Conservation (phyloP, 2,113 vertebrate genomes). For the Scomber japonicus region DNA sequence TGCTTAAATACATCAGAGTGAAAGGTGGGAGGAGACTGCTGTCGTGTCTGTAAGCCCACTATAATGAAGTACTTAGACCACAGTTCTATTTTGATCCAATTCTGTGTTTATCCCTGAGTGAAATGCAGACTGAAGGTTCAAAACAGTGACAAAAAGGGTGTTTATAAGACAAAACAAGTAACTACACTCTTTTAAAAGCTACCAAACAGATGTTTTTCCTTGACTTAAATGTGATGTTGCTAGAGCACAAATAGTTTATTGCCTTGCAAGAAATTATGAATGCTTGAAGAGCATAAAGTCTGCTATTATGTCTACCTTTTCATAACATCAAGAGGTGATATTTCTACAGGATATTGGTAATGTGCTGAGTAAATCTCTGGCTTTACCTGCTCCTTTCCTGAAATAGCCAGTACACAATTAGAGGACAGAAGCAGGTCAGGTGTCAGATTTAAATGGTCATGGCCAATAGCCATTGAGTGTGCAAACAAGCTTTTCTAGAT, state of each 20-base stretch:
- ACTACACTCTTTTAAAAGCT: not conserved
- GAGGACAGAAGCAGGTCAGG: conserved; percentile 42
- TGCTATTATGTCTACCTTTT: not conserved
- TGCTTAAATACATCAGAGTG: conserved; percentile 8
- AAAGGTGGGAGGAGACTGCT: not conserved
- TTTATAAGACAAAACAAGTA: no score
- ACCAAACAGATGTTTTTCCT: not conserved
- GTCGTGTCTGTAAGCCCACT: conserved; percentile 32
- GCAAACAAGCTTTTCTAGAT: conserved; percentile 33
- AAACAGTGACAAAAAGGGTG: not conserved
- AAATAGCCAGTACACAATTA: conserved; percentile 23
- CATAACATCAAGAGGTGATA: no score
- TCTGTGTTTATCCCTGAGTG: not conserved
- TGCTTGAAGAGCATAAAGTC: not conserved
- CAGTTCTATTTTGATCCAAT: conserved; percentile 48
- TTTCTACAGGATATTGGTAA: not conserved
- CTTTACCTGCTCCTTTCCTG: conserved; percentile 8
- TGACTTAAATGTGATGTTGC: not conserved
- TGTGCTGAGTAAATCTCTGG: not conserved
- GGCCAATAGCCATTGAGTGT: conserved; percentile 24
- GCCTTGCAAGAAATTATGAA: not conserved
- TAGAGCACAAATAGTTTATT: not conserved
- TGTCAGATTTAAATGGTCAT: conserved; percentile 44
- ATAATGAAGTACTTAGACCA: conserved; percentile 45
- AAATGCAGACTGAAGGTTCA: not conserved